A percentile compares a stretch with the other conserved stretches of the same genome.
Conservation (phyloP, 2,113 vertebrate species). For the Rhinopomastus cyanomelas region DNA sequence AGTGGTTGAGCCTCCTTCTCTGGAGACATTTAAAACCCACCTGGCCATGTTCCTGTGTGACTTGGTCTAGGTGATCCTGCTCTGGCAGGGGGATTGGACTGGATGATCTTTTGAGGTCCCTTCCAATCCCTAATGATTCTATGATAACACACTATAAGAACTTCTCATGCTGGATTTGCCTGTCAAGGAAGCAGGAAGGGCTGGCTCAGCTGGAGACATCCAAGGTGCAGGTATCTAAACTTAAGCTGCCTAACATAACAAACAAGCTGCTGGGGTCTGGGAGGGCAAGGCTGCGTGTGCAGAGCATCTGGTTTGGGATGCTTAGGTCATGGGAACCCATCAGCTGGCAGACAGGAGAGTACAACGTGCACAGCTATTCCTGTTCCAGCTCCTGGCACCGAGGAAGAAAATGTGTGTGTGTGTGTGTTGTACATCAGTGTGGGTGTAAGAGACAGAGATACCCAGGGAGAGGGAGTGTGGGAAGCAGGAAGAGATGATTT, state of each 20-base stretch:
- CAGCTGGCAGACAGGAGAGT: background rate
- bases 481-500: slow-evolving; percentile 34
- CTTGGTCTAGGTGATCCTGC: too few species aligned
- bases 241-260: background rate
- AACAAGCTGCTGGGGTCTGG: background rate
- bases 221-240: background rate
- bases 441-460: background rate
- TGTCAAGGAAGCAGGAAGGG: background rate
- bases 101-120: too few species aligned
- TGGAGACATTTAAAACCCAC: too few species aligned
- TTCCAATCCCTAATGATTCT: too few species aligned
- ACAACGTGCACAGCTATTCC: background rate
- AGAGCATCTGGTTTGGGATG: background rate
- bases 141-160: accelerated
- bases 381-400: background rate
- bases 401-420: background rate
- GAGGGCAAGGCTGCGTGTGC: background rate
- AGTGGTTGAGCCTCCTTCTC: too few species aligned
- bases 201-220: background rate
- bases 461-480: background rate
- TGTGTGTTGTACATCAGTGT: accelerated
- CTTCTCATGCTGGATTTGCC: background rate
- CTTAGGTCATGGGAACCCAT: background rate
- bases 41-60: too few species aligned
- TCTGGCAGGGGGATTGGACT: too few species aligned